Percentiles rank a stretch among this genome's conserved stretches.
Conservation (phyloP, 2,888 invertebrate genomes). For the Phortica okadai region DNA sequence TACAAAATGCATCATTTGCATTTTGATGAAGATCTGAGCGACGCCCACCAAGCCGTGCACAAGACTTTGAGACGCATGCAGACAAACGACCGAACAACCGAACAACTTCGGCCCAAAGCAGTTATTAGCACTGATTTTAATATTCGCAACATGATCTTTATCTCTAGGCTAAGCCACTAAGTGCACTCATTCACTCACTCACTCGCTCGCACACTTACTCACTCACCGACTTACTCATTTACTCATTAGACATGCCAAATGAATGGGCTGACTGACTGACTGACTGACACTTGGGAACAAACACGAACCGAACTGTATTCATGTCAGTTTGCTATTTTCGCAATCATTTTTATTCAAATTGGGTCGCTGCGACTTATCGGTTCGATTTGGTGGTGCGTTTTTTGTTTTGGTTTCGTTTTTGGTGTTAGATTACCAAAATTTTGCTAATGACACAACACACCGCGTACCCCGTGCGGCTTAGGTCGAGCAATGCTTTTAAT, state of each 20-base stretch:
- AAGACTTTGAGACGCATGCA: too few species aligned
- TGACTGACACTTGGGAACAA: too few species aligned
- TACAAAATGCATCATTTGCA: slow-evolving; percentile 26
- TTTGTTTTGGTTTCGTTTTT: slow-evolving; percentile 2
- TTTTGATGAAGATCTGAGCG: slow-evolving; percentile 4
- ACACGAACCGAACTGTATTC: too few species aligned
- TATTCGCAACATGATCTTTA: slow-evolving; percentile 19
- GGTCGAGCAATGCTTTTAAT: neutral
- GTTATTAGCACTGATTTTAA: neutral
- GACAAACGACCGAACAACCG: too few species aligned
- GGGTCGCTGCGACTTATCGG: neutral
- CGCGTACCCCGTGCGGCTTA: neutral
- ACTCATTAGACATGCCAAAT: too few species aligned
- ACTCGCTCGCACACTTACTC: too few species aligned
- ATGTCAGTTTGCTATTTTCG: slow-evolving; percentile 4
- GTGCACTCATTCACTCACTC: neutral
- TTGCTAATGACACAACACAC: neutral
- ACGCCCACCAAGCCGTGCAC: too few species aligned
- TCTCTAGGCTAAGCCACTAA: slow-evolving; percentile 4
- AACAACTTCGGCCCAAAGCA: too few species aligned
- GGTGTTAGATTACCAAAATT: slow-evolving; percentile 1
- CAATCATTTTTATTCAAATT: slow-evolving; percentile 20
- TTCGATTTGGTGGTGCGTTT: neutral
- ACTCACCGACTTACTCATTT: too few species aligned
- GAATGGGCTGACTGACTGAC: too few species aligned